Base-by-base conservation (phyloP, 2,888 invertebrate genomes). In the Drosophila ustulata region DNA sequence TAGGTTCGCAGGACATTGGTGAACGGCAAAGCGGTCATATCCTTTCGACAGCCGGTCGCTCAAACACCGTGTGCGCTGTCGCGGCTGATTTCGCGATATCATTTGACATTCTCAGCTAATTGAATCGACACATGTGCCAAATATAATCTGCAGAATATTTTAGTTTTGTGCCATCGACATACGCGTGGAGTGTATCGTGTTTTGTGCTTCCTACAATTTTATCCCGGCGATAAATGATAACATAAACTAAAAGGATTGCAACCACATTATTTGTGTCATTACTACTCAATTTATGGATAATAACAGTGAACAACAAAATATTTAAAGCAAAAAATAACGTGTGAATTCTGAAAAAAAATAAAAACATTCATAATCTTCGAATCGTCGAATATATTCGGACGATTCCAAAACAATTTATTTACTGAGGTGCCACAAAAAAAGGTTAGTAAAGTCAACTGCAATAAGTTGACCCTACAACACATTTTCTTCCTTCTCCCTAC, bases 1-100 rank as follows among this genome's bases (percentile, higher is more conserved):
- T 84, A 82, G 88, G 91, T 90, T 90, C 88, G 83, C 82, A 83
- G 85, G 81, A 78, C 87, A 84, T 75, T 81, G 78, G 70, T 81
- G 69, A 62, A 77, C 80, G 78, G 78, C 80, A 83, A 57, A 78
- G 77, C 82, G 78, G 78, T 89, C 91, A 90, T 82, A 91, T 91
- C 91, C 89, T 88, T 87, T 88, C 82, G 82, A 81, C 73, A 84
- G 82, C 78, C 85, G 88, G 82, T 80, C 79, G 75, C 78, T 83
- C 75, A 66, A 84, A 85, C 84, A 90, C 75, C 65, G 68, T 49
- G 70, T 79, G 70, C 52, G 69, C 62, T 71, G 69, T 71, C 75
- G 83, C 78, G 84, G 59, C 63, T 70, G 34, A 74, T 63, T 77
- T 72, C 64, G 64, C 77, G 68, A 66, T 67, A 55, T 46, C 46